These are phyloP conservation scores for Ferdinandea cuprea DNA, from an alignment of 2,888 invertebrate species.

Conservation along the genomic window DNA sequence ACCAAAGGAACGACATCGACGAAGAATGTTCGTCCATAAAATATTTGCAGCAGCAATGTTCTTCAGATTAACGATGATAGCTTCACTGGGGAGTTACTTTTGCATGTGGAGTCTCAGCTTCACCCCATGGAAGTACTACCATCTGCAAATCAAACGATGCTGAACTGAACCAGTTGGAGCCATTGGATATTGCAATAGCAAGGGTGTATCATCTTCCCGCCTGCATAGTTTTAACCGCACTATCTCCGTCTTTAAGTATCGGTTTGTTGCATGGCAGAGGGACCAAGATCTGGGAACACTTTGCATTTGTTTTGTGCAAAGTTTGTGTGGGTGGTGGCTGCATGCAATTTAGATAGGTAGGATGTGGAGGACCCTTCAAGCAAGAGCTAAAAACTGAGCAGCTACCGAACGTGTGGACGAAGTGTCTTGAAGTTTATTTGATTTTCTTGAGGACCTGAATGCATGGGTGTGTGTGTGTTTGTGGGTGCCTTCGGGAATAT, in stretches of 20 bases:
- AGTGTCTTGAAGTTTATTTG: constrained; percentile 73
- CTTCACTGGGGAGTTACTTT: constrained; percentile 32
- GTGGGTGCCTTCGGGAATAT: constrained; percentile 38
- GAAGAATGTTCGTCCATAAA: too few relatives aligned
- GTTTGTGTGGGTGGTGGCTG: too few relatives aligned
- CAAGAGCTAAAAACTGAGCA: constrained; percentile 35
- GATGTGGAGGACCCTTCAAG: neutral
- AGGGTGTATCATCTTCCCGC: neutral
- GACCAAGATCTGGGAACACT: constrained; percentile 19
- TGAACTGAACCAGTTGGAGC: constrained; percentile 34
- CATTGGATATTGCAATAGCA: constrained; percentile 34
- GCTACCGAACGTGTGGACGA: constrained; percentile 55
- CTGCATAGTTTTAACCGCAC: neutral
- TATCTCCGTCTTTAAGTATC: constrained; percentile 31
- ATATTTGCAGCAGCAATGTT: neutral
- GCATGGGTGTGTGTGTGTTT: constrained; percentile 41
- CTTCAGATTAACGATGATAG: constrained; percentile 50
- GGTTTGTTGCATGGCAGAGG: constrained; percentile 2
- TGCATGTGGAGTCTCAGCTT: neutral
- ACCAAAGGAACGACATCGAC: constrained; percentile 18
- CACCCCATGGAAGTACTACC: neutral
- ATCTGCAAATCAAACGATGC: constrained; percentile 46
- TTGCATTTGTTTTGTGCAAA: constrained; percentile 56
- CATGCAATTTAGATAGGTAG: constrained; percentile 45
- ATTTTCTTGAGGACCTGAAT: constrained; percentile 61